phyloP scores from a whole-genome alignment of 2,113 vertebrate genomes.

The Trematocara nigrifrons region DNA sequence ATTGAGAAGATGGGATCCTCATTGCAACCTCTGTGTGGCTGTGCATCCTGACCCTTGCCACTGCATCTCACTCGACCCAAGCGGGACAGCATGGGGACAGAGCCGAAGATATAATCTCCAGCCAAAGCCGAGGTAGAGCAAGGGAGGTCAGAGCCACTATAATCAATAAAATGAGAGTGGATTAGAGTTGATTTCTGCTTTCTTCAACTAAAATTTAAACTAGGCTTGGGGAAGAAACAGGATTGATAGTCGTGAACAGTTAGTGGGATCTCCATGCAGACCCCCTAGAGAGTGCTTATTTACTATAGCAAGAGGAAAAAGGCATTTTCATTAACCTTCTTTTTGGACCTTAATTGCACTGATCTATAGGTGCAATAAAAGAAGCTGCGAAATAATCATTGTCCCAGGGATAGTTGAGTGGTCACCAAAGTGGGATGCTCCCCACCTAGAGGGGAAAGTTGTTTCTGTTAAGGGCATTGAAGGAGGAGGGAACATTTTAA shows the following conservation, averaged over 20 bases:
- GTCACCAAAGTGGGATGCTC: conserved; percentile 20
- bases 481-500: conserved; percentile 49
- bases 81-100: background rate
- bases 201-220: conserved; percentile 6
- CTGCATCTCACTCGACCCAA: conserved; percentile 9
- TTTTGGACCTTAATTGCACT: conserved; percentile 35
- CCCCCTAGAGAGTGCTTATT: background rate
- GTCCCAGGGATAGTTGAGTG: conserved; percentile 7
- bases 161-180: conserved; percentile 49
- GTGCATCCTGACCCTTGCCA: conserved; percentile 30
- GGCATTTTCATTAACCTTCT: conserved; percentile 3
- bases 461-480: conserved; percentile 51
- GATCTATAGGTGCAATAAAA: conserved; percentile 47
- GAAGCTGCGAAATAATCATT: conserved; percentile 31
- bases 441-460: conserved; percentile 19
- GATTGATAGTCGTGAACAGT: background rate
- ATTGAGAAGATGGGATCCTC: conserved; percentile 44
- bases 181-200: conserved; percentile 25
- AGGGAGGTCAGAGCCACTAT: background rate
- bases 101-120: conserved; percentile 19
- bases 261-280: background rate
- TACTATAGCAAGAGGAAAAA: background rate
- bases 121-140: background rate
- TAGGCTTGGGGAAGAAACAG: background rate
- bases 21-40: background rate